Base-by-base conservation (phyloP, 2,113 vertebrate genomes). In the Bungarus multicinctus region DNA sequence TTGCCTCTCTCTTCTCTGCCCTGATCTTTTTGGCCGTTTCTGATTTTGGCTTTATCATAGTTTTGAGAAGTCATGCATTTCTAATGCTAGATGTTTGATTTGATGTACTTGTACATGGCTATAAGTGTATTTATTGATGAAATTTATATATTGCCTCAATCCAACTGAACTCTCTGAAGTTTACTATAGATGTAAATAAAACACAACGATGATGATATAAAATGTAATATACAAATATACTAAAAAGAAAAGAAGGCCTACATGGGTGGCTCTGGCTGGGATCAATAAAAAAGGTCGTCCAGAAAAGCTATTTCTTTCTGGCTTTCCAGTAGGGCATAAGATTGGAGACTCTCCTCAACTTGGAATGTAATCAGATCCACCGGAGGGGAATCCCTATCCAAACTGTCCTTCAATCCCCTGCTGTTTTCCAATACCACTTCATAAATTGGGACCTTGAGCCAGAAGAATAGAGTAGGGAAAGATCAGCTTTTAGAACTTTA, bases 41-140 rank as follows among this genome's bases (percentile, higher is more conserved):
- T 92, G 54, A 92, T 88, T 88, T 91, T 86, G 81, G 39, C 27
- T 87, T 87, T 39, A 91, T 91, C 64, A 57, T 87, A 88, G n/a
- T 25, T 53, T 92, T 52, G 57, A 92, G 57, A 88, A 92, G 85
- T 50, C 6, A 25, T 91, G 55, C 27, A 60, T 87, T 52, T 43
- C 54, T 87, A 87, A 30, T 5, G 39, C n/a, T 50, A 30, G 39
- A 53, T 34, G 10, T 52, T 39, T 16, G 85, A 64, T 88, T 50
- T 92, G 55, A 87, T 34, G 6, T 91, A 20, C 18, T 91, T 57
- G 57, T 86, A 47, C 39, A 54, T 58, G 39, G 39, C 81, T 58
- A 30, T 8, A 47, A 69, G 43, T 50, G 27, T 64, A 64, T 64
- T 64, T n/a, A 64, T n/a, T 64, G 11, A 64, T n/a, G 11, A 64